Evolutionary conservation across 1,140 invertebrate genomes (phyloP).

Genomic region (Plectrocnemia conspersa): DNA sequence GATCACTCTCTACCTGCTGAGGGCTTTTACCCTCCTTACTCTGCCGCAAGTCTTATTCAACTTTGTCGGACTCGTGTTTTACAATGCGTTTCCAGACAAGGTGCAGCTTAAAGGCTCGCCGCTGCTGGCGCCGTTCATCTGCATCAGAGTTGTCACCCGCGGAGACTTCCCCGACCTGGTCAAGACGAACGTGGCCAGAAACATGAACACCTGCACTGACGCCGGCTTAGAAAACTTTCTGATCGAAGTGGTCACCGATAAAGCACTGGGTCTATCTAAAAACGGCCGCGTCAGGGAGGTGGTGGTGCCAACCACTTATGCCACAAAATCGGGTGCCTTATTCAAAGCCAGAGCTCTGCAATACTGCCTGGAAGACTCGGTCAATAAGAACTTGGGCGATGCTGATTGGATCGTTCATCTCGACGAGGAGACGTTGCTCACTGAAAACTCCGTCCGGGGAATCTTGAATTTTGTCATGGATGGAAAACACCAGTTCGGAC

Average conservation of each 20-base stretch:
- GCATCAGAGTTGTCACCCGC: constrained; percentile 90
- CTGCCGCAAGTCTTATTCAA: constrained; percentile 89
- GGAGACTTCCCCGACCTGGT: constrained; percentile 94
- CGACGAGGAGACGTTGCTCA: constrained; percentile 95
- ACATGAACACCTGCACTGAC: constrained; percentile 84
- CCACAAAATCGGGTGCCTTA: constrained; percentile 83
- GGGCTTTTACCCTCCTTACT: constrained; percentile 80
- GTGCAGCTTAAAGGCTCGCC: constrained; percentile 86
- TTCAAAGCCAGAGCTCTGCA: constrained; percentile 95
- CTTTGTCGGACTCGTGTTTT: constrained; percentile 83
- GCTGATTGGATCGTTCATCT: constrained; percentile 97
- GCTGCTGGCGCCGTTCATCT: constrained; percentile 89
- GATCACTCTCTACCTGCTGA: constrained; percentile 70
- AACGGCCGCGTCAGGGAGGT: constrained; percentile 75
- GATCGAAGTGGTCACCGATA: constrained; percentile 96
- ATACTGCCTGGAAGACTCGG: constrained; percentile 89
- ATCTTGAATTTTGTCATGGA: constrained; percentile 95
- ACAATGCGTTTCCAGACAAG: constrained; percentile 94
- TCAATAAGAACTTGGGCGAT: constrained; percentile 76
- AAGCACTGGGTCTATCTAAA: constrained; percentile 67
- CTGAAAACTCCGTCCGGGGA: constrained; percentile 84
- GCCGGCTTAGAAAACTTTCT: constrained; percentile 94
- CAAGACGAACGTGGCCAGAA: constrained; percentile 80
- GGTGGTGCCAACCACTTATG: constrained; percentile 80
- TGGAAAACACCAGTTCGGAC: constrained; percentile 94